Evolutionary conservation across 2,113 vertebrate genomes (phyloP).

Genomic region (Empidonax traillii): DNA sequence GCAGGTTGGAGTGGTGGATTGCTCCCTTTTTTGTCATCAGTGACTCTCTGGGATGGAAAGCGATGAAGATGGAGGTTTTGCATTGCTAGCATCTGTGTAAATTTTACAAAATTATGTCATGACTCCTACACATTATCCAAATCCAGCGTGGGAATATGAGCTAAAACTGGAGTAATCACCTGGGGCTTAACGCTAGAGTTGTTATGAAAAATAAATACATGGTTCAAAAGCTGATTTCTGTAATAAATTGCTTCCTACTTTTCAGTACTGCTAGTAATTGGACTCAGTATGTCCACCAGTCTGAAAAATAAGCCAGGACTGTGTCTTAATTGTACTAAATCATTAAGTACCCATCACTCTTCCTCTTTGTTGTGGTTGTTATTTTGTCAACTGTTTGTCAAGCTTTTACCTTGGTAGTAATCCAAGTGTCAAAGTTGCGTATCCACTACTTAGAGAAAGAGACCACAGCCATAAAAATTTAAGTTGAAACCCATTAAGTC

Average conservation of each 20-base stretch:
- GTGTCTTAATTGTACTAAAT: background rate
- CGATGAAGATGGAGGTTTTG: background rate
- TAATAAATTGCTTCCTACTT: background rate
- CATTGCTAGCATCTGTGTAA: background rate
- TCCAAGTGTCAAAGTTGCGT: background rate
- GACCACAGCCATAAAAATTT: background rate
- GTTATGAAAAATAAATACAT: background rate
- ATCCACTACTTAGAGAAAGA: background rate
- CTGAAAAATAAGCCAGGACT: background rate
- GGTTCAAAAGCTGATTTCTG: background rate
- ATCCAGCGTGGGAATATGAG: background rate
- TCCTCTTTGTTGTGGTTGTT: background rate
- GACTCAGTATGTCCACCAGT: background rate
- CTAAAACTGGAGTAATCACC: background rate
- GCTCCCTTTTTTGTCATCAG: background rate
- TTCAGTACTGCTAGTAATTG: background rate
- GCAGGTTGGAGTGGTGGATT: rapidly evolving
- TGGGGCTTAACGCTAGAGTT: background rate
- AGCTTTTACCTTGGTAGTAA: background rate
- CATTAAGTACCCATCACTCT: background rate
- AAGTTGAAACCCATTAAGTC: background rate
- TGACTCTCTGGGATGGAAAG: background rate
- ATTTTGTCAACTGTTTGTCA: background rate
- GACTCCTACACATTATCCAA: background rate
- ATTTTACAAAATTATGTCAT: background rate